Conservation (phyloP, 2,113 vertebrate species). For the Oryzias curvinotus region DNA sequence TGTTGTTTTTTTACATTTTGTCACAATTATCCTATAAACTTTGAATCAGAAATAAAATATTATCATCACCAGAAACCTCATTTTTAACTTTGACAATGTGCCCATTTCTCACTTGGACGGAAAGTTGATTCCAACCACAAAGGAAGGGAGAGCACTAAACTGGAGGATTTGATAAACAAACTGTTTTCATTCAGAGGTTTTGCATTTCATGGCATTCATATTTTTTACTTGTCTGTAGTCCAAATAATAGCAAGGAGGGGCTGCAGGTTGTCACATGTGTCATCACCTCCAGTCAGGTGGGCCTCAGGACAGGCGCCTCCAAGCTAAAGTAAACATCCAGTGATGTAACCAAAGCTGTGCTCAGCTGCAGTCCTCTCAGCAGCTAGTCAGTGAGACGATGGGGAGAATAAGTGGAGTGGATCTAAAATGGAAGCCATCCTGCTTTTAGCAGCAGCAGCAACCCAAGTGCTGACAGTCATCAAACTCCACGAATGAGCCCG, state of each 20-base stretch:
- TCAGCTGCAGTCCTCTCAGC: conserved; percentile 32
- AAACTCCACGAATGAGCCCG: conserved; percentile 30
- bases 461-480: conserved; percentile 46
- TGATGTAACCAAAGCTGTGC: conserved; percentile 53
- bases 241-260: conserved; percentile 31
- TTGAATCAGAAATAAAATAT: too few relatives aligned
- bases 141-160: too few relatives aligned
- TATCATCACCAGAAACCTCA: too few relatives aligned
- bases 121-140: too few relatives aligned
- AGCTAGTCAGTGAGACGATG: conserved; percentile 31
- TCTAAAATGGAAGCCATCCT: conserved; percentile 59
- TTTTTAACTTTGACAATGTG: too few relatives aligned
- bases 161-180: not conserved
- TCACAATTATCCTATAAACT: too few relatives aligned
- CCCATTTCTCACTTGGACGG: too few relatives aligned
- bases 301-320: conserved; percentile 22
- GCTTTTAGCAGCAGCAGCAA: conserved; percentile 23
- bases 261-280: conserved; percentile 38
- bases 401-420: conserved; percentile 12
- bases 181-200: conserved; percentile 4
- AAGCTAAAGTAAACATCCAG: conserved; percentile 54
- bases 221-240: conserved; percentile 20
- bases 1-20: too few relatives aligned
- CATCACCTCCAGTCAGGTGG: conserved; percentile 54
- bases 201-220: conserved; percentile 5